Base-by-base conservation (phyloP, 2,113 vertebrate genomes). In the Amphilophus citrinellus region DNA sequence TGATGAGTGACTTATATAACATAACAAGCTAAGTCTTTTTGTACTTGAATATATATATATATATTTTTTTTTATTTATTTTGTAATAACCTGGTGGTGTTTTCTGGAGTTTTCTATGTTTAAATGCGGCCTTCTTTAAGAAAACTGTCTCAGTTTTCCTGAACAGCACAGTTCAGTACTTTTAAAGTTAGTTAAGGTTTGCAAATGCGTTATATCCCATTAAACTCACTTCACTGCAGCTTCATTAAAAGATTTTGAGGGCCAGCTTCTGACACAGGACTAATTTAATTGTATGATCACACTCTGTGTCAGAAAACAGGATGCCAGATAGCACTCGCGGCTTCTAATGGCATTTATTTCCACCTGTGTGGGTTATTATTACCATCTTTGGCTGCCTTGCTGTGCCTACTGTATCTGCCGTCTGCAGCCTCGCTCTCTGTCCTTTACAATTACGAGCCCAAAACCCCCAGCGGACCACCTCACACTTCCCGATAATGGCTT, bases 401-500 rank as follows among this genome's bases (percentile, higher is more conserved):
- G 73, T 57, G 76, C 1, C 75, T 18, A 59, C 84, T 89, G 66
- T 85, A 79, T 87, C 68, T 82, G 66, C 27, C 13, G 44, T 86
- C 83, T 78, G 84, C 83, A 68, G 60, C 82, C 75, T 81, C 35
- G 17, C 35, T 79, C 60, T 82, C 71, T n/a, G 80, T 91, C 85
- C 84, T 91, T 88, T 87, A 66, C 80, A 68, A 44, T 85, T 82
- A 90, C 76, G 89, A 90, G 80, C 18, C 24, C 79, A 82, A 13
- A 75, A 80, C 56, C 77, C 89, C 61, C 84, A 57, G 50, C 1
- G 79, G 90, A 90, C 82, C 76, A 32, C 37, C 84, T 84, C 81
- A 77, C 53, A 61, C 87, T 78, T 73, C n/a, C 60, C 57, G 76
- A 90, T 88, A 91, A 94, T 90, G 65, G 75, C 47, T 89, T 90